phyloP scores from a whole-genome alignment of 2,888 invertebrate genomes.

The Capitulum mitella region DNA sequence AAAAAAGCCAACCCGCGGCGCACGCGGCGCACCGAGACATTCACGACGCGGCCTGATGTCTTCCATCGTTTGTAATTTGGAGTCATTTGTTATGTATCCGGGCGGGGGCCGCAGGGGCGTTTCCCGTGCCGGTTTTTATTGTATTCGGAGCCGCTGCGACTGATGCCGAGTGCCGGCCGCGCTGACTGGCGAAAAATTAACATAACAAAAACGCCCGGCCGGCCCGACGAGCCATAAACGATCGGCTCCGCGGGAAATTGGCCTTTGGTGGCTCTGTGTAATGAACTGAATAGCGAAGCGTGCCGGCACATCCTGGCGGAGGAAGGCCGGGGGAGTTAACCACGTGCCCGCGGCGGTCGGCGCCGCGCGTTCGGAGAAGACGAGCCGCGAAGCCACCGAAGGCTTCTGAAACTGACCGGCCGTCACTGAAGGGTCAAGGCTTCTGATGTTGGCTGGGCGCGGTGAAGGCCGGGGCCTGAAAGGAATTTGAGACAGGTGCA shows the following conservation, averaged over 20 bases:
- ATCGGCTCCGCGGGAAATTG: not conserved
- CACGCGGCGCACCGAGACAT: not conserved
- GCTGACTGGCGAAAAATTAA: not conserved
- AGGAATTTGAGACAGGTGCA: too few species aligned
- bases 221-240: not conserved
- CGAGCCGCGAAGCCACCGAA: too few species aligned
- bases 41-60: not conserved
- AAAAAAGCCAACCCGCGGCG: not conserved
- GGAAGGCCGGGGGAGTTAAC: too few species aligned
- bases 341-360: too few species aligned
- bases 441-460: too few species aligned
- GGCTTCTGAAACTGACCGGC: too few species aligned
- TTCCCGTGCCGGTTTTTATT: not conserved
- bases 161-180: too few species aligned
- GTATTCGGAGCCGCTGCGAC: too few species aligned
- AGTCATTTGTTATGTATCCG: not conserved
- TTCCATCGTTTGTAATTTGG: slow-evolving; percentile 6
- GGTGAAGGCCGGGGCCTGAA: too few species aligned
- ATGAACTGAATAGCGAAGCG: not conserved
- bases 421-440: too few species aligned
- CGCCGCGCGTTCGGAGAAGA: too few species aligned
- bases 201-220: not conserved
- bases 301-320: too few species aligned
- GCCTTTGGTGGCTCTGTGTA: not conserved
- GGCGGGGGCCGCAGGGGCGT: not conserved